phyloP scores from a whole-genome alignment of 2,113 vertebrate species.

The Ardeotis arabs region DNA sequence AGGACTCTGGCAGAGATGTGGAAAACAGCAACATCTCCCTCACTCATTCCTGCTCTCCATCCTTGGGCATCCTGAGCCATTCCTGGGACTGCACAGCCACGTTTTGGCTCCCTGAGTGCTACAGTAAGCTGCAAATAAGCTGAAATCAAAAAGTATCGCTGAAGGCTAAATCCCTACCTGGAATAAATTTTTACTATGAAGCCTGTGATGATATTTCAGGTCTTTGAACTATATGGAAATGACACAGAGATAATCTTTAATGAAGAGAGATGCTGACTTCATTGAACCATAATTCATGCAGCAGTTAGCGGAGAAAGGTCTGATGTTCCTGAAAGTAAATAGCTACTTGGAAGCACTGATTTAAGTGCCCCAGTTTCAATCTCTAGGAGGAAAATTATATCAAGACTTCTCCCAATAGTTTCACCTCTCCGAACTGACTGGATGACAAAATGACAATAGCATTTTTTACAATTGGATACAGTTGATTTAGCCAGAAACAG shows the following conservation, averaged over 20 bases:
- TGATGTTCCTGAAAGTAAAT: background rate
- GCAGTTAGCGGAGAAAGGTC: background rate
- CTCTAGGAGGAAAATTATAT: background rate
- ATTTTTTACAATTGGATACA: background rate
- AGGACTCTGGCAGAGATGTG: background rate
- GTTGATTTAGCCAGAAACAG: background rate
- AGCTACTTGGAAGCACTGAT: background rate
- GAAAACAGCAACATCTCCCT: background rate
- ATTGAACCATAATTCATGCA: background rate
- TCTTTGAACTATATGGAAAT: background rate
- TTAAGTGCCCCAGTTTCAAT: background rate
- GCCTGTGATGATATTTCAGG: background rate
- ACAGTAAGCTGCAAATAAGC: background rate
- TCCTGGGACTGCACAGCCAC: background rate
- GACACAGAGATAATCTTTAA: background rate
- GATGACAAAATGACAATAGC: background rate
- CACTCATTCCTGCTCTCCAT: background rate
- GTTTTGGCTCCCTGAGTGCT: background rate
- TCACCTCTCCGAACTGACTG: background rate
- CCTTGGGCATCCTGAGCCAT: background rate
- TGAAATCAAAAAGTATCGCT: background rate
- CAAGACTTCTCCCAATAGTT: background rate
- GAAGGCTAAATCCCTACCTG: background rate
- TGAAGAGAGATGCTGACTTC: background rate
- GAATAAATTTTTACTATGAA: background rate